Base-by-base conservation (phyloP, 1,140 invertebrate genomes). In the Halesus radiatus region DNA sequence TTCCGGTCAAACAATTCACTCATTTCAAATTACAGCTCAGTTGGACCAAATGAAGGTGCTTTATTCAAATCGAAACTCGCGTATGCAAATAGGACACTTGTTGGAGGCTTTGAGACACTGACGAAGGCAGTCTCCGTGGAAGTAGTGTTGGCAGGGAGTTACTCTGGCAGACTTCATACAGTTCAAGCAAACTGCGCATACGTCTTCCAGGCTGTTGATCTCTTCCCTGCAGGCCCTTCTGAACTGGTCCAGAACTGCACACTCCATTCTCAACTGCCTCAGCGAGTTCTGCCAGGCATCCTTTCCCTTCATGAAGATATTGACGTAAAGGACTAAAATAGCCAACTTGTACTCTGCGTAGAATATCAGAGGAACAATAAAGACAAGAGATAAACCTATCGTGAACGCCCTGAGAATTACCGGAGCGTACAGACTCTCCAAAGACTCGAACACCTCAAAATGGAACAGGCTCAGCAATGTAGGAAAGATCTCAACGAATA, bases 141-240 rank as follows among this genome's bases (percentile, higher is more conserved):
- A 95, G 84, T 94, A 90, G 85, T 95, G 94, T 60, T 93, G 93
- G 84, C 94, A 95, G 1, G 94, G 94, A 1, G 94, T 95, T 1
- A 94, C 90, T 16, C 94, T 88, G 0, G 94, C 94, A 16, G 90
- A 91, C 62, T 88, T 90, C 94, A 95, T 94, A 1, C 87, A 84
- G 78, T 91, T 92, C 10, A 95, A 88, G 84, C 94, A 95, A 16
- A 95, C 93, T 1, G 94, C 92, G 85, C 94, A 95, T 3, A 95
- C 93, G 84, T 95, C 94, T 81, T 95, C 94, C 73, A 93, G 91
- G 50, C 90, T 91, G 4, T 89, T 87, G 18, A 95, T 89, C 84
- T 95, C 94, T 13, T 93, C 91, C 1, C 83, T 50, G 0, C 92
- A 93, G 1, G 94, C 94, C 45, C 90, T 88, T 53, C 94, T 86